Evolutionary conservation across 2,888 invertebrate genomes (phyloP).

Genomic region (Spialia ferax): DNA sequence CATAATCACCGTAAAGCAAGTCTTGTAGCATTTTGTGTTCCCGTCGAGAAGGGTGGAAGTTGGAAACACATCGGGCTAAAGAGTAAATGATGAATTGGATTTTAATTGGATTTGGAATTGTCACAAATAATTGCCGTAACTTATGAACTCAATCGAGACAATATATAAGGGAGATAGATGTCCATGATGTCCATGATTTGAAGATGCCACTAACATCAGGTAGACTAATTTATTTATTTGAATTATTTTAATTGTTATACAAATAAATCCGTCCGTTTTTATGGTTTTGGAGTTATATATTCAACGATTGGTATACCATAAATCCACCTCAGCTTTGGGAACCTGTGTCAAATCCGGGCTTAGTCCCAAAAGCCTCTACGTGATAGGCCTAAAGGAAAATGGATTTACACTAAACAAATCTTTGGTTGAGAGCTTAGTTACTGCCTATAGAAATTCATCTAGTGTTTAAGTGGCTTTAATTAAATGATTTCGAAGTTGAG

Average conservation of each 20-base stretch:
- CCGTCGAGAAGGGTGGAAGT: no score
- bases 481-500: no score
- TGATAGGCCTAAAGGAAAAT: conserved; percentile 1
- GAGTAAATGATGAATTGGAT: no score
- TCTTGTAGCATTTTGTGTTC: no score
- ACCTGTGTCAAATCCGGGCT: conserved; percentile 5
- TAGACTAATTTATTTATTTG: background rate
- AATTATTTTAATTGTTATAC: background rate
- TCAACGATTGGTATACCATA: background rate
- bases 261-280: background rate
- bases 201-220: no score
- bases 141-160: no score
- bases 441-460: background rate
- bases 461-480: background rate
- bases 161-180: no score
- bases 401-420: conserved; percentile 12
- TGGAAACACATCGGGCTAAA: no score
- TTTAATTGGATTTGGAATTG: no score
- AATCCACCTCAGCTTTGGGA: background rate
- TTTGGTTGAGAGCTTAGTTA: background rate
- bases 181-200: no score
- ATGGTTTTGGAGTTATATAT: background rate
- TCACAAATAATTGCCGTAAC: no score
- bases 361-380: conserved; percentile 3
- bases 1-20: no score